These are phyloP conservation scores for Tupaia tana DNA, from an alignment of 2,113 vertebrate genomes.

Conservation along the genomic window DNA sequence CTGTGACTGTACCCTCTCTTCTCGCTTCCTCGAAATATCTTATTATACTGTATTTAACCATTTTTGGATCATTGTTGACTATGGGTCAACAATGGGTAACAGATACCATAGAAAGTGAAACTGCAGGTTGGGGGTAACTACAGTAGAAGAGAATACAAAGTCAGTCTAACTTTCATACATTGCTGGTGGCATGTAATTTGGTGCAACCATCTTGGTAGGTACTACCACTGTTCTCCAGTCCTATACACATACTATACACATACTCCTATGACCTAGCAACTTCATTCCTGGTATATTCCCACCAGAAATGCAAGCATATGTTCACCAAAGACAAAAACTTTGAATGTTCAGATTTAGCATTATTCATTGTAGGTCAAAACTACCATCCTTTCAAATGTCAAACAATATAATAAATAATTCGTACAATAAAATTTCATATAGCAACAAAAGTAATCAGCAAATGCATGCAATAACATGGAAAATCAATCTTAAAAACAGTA, in stretches of 20 bases:
- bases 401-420: not conserved
- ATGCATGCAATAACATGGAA: not conserved
- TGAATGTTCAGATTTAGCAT: not conserved
- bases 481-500: not conserved
- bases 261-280: not conserved
- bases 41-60: too few relatives aligned
- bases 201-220: not conserved
- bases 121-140: too few relatives aligned
- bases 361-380: not conserved
- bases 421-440: not conserved
- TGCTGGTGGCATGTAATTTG: not conserved
- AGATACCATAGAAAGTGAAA: too few relatives aligned
- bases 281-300: not conserved
- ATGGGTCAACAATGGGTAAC: too few relatives aligned
- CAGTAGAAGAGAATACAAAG: not conserved
- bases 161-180: too few relatives aligned
- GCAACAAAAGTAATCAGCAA: not conserved
- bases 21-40: too few relatives aligned
- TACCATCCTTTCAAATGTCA: not conserved
- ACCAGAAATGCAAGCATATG: not conserved
- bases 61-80: too few relatives aligned
- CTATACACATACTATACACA: accelerated
- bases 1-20: too few relatives aligned
- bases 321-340: not conserved
- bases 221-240: not conserved